Base-by-base conservation (phyloP, 2,797 vertebrate genomes). In the Sebastes umbrosus region DNA sequence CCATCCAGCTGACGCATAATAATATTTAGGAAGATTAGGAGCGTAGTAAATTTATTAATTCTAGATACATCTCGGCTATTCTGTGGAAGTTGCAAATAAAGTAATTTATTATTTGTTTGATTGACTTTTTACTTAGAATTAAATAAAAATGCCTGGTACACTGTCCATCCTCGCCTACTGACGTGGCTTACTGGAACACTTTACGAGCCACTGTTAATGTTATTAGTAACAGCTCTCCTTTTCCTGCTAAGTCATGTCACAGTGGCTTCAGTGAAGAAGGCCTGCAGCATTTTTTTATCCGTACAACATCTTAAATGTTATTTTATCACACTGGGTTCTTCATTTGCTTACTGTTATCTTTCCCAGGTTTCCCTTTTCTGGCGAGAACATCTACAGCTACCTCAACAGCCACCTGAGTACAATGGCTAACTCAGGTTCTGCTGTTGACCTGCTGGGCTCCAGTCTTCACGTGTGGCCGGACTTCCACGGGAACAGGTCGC, bases 401-500 rank as follows among this genome's bases (percentile, higher is more conserved):
- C 96, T 99, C 92, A 99, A 99, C 92, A 92, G 84, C 93, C 97
- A 96, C 94, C 95, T 99, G 96, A 92, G 95, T 86, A 69, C 85
- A 75, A 97, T 98, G 96, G 94, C 94, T 75, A 79, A 90, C 87
- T 92, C 95, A 20, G 3, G 20, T 8, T 92, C 93, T 89, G 90
- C 97, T 76, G 93, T 97, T 69, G 97, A 98, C 94, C 96, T 96
- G 92, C 96, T 99, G 91, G 97, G 95, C 88, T 93, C 96, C 91
- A 90, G 95, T 93, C 96, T 99, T 90, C 98, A 99, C 86, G 93
- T 99, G 94, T 99, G 98, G 97, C 98, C 98, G 4, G 98, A 99
- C 95, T 99, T 99, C 94, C 98, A 99, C 79, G 98, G 98, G 69
- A 99, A 99, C 96, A 90, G 98, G 87, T 99, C 98, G 68, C 98